Base-by-base conservation (phyloP, 2,888 invertebrate genomes). In the Mythimna albipuncta region DNA sequence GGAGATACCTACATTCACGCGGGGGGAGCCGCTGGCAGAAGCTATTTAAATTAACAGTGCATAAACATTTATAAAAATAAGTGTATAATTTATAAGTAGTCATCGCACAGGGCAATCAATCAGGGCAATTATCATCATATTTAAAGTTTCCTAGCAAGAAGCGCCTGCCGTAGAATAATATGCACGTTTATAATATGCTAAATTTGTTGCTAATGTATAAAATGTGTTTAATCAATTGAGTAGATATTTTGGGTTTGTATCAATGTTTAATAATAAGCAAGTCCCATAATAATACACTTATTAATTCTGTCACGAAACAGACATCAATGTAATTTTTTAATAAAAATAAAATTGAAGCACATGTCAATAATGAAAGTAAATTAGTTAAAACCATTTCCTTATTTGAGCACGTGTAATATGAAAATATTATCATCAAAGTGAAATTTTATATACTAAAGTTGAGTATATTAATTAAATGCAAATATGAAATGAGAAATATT, bases 401-500 rank as follows among this genome's bases (percentile, higher is more conserved):
- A 54, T 57, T 72, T 58, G 19, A 69, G 7, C 58, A 72, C 10
- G 35, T 47, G 21, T 50, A n/a, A 58, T 47, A 21, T 69, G 13
- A 47, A 61, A 61, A 26, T 52, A 74, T 72, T 32, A 62, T 59
- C 57, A 65, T 35, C 19, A 10, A 70, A 64, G 10, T 77, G 44
- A 58, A 50, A 72, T 26, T 26, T 26, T 26, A 26, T 66, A 55
- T 5, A 57, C 26, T 16, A 64, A 41, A 32, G n/a, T 68, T 72
- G 55, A 67, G 85, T 86, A 87, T 88, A 87, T 88, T 87, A 89
- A 86, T 87, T 82, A 85, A 84, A 83, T 69, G 63, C 76, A 64
- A 69, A 77, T 74, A 68, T 59, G 41, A 69, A 69, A 69, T 58
- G 67, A 68, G 67, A 79, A 79, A 84, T 81, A 78, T 87, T 85